Conservation (phyloP, 2,888 invertebrate species). For the Dynastes hyllus region DNA sequence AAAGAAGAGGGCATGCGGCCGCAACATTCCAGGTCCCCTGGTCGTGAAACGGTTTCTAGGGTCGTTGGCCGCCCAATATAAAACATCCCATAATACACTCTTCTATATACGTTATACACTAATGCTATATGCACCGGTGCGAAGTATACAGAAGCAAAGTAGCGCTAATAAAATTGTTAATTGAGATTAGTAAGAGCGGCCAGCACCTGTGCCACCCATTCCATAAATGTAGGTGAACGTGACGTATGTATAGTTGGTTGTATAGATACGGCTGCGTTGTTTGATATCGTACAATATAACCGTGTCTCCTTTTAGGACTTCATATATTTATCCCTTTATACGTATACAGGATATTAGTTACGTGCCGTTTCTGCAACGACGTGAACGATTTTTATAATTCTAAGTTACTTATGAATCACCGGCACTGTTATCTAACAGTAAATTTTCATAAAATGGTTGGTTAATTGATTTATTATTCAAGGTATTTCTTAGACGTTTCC, state of each 20-base stretch:
- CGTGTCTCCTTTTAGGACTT: constrained; percentile 15
- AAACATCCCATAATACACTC: constrained; percentile 30
- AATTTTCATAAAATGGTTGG: constrained; percentile 4
- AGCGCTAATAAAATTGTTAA: constrained; percentile 64
- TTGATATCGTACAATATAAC: neutral
- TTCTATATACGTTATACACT: constrained; percentile 11
- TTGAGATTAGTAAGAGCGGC: constrained; percentile 59
- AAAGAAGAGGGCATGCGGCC: constrained; percentile 44
- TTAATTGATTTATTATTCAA: constrained; percentile 11
- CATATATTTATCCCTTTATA: constrained; percentile 1
- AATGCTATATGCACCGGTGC: constrained; percentile 22
- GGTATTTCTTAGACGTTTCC: constrained; percentile 11
- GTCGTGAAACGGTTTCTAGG: constrained; percentile 64
- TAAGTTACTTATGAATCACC: constrained; percentile 15
- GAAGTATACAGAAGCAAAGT: constrained; percentile 56
- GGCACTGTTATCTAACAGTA: constrained; percentile 31
- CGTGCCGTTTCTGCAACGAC: constrained; percentile 1
- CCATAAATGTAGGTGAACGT: constrained; percentile 62
- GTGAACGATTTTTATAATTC: constrained; percentile 23
- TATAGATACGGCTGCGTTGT: neutral
- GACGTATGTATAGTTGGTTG: constrained; percentile 55
- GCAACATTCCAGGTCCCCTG: constrained; percentile 58
- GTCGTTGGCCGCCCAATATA: constrained; percentile 64
- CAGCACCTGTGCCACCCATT: constrained; percentile 58
- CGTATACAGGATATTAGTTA: constrained; percentile 9